A percentile compares a stretch with the other conserved stretches of the same genome.
These are phyloP conservation scores for Brachionus koreanus DNA, from an alignment of 1,140 invertebrate genomes.

Conservation along the genomic window DNA sequence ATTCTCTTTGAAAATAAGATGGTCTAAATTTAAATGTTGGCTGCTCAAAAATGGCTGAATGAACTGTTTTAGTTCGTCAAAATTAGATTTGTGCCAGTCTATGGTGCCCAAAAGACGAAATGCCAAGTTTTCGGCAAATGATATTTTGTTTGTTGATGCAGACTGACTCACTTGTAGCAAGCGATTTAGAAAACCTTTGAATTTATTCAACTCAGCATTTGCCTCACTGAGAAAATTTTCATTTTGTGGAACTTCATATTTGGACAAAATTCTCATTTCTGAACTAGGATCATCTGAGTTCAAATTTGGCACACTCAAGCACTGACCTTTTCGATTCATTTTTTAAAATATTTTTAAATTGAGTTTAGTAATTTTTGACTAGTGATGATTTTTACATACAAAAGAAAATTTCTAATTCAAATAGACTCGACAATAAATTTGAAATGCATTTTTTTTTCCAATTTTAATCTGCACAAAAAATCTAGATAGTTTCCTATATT, in stretches of 20 bases:
- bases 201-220: neutral
- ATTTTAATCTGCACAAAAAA: no score
- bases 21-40: neutral
- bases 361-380: neutral
- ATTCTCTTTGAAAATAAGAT: slow-evolving; percentile 31
- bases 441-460: no score
- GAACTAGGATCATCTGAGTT: neutral
- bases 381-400: neutral
- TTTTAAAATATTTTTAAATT: neutral
- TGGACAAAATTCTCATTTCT: neutral
- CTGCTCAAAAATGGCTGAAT: slow-evolving; percentile 8
- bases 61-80: slow-evolving; percentile 23
- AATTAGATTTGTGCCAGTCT: slow-evolving; percentile 22
- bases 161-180: slow-evolving; percentile 18
- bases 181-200: slow-evolving; percentile 4
- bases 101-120: slow-evolving; percentile 11
- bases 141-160: slow-evolving; percentile 1
- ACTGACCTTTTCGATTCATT: neutral
- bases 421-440: no score
- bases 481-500: no score
- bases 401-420: neutral
- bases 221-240: neutral
- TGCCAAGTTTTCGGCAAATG: slow-evolving; percentile 34
- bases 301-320: neutral
- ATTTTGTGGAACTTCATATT: neutral